phyloP scores from a whole-genome alignment of 1,140 invertebrate species.

The Rhagoletis pomonella region DNA sequence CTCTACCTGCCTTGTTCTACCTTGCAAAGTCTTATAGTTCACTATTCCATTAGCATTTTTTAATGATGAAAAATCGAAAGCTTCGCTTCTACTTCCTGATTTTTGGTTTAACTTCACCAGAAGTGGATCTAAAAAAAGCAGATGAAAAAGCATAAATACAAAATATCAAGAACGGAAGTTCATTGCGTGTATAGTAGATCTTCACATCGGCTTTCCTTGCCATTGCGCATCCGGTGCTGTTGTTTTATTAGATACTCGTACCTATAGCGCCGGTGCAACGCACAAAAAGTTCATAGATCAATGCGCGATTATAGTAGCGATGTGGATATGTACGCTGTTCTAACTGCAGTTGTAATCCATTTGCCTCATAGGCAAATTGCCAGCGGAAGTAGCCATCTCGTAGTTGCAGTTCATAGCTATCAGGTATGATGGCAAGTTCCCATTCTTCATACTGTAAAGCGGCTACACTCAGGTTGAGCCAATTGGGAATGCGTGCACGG shows the following conservation, averaged over 20 bases:
- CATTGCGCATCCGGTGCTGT: background rate
- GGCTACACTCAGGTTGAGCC: slow-evolving; percentile 75
- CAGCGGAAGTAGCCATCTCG: slow-evolving; percentile 64
- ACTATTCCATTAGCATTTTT: background rate
- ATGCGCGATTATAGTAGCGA: slow-evolving; percentile 76
- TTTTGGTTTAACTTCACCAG: slow-evolving; percentile 35
- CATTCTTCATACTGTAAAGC: slow-evolving; percentile 70
- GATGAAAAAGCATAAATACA: background rate
- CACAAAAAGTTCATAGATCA: slow-evolving; percentile 76
- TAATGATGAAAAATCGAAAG: slow-evolving; percentile 44
- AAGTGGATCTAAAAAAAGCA: slow-evolving; percentile 44
- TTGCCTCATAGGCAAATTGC: slow-evolving; percentile 52
- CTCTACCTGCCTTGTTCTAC: slow-evolving; percentile 61
- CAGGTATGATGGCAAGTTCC: slow-evolving; percentile 68
- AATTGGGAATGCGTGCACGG: slow-evolving; percentile 77
- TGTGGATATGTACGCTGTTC: slow-evolving; percentile 77
- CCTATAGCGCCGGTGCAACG: background rate
- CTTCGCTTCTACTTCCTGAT: slow-evolving; percentile 33
- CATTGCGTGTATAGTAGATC: background rate
- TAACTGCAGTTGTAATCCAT: slow-evolving; percentile 58
- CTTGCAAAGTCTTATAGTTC: slow-evolving; percentile 10
- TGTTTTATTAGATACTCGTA: background rate
- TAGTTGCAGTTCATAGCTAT: slow-evolving; percentile 64
- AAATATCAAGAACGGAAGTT: slow-evolving; percentile 26
- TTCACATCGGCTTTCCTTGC: background rate